Evolutionary conservation across 2,888 invertebrate species (phyloP).

Genomic region (Linyphia triangularis): DNA sequence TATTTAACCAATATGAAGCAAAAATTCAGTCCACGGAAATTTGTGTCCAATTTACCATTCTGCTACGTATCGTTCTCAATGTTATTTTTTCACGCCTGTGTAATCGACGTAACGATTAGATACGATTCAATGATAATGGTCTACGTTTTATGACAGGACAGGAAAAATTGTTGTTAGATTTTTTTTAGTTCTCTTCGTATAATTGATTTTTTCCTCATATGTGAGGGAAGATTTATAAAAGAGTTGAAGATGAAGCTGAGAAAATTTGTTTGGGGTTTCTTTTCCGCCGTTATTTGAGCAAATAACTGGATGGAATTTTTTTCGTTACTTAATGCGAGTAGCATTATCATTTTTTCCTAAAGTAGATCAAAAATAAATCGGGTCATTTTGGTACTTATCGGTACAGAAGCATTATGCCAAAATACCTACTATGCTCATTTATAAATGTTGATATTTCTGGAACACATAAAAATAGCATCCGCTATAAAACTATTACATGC

Average conservation of each 20-base stretch:
- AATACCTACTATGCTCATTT: no score
- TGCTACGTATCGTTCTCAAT: no score
- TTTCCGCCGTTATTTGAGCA: neutral
- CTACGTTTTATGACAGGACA: conserved; percentile 26
- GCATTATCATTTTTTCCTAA: neutral
- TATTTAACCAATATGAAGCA: no score
- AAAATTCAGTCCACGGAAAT: no score
- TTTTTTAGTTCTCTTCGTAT: neutral
- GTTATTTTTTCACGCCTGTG: conserved; percentile 22
- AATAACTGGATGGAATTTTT: neutral
- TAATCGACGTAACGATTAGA: conserved; percentile 31
- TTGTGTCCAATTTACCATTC: no score
- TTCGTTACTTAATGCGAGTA: neutral
- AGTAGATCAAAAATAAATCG: conserved; percentile 3
- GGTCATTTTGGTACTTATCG: neutral
- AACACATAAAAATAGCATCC: no score
- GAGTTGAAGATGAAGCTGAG: neutral
- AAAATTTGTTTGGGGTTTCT: conserved; percentile 32
- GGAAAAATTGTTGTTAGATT: conserved; percentile 10
- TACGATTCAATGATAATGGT: conserved; percentile 41
- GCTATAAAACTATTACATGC: no score
- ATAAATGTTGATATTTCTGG: no score
- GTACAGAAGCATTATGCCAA: no score
- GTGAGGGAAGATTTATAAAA: neutral
- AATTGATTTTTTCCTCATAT: conserved; percentile 26